Percentiles rank a stretch among this genome's conserved stretches.
These are phyloP conservation scores for Gyrodactylus salaris DNA, from an alignment of 1,140 invertebrate genomes.

Conservation along the genomic window DNA sequence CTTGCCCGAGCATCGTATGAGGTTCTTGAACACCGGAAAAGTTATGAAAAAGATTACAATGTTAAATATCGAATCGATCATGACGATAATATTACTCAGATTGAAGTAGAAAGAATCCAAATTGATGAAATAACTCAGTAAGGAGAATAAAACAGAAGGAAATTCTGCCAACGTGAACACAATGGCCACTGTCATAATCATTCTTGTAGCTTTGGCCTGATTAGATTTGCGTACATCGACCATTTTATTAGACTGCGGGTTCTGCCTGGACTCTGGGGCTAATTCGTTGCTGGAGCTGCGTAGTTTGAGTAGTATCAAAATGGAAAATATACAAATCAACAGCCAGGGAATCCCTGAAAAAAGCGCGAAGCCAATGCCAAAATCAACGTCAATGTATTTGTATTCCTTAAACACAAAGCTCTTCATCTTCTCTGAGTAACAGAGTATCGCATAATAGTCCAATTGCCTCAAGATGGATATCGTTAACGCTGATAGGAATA, in stretches of 20 bases:
- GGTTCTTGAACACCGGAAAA: neutral
- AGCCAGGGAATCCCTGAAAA: neutral
- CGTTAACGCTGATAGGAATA: neutral
- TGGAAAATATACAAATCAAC: neutral
- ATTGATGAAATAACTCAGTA: neutral
- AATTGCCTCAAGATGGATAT: neutral
- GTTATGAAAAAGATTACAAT: neutral
- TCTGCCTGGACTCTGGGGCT: neutral
- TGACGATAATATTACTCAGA: neutral
- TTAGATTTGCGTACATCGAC: neutral
- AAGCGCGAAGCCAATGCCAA: neutral
- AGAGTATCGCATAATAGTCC: neutral
- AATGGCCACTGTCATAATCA: neutral
- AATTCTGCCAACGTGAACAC: neutral
- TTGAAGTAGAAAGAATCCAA: neutral
- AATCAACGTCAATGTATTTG: neutral
- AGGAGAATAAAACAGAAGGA: neutral
- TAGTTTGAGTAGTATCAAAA: neutral
- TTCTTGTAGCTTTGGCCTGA: neutral
- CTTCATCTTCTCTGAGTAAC: neutral
- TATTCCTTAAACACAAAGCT: neutral
- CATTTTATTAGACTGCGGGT: neutral
- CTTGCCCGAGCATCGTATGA: neutral
- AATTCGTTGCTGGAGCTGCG: neutral
- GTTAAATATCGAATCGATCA: neutral